Base-by-base conservation (phyloP, 1,140 invertebrate species). In the Littorina saxatilis region DNA sequence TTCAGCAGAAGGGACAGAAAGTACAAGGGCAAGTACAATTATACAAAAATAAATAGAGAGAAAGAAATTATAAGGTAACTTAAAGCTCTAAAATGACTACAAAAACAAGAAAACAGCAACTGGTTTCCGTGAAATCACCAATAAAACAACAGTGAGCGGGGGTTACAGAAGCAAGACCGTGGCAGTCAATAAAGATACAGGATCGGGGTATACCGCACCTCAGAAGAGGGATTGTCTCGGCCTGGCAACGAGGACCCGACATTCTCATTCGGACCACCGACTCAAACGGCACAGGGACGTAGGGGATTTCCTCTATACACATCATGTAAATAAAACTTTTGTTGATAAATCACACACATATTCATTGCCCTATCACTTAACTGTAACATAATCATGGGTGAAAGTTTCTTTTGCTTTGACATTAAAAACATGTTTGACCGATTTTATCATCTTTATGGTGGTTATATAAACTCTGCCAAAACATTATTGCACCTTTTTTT, bases 231-330 rank as follows among this genome's bases (percentile, higher is more conserved):
- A 89, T 83, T 52, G 85, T 83, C 81, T 88, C 87, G 83, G 86
- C 83, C 63, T 85, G 83, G 77, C 87, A 88, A 76, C 90, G 87
- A 82, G 82, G 81, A 81, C 89, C 88, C 47, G 85, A 85, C 84
- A 91, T 86, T 80, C 80, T 83, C 87, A 91, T 88, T 88, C 87
- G 88, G 40, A 89, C 87, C 72, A 91, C 83, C 73, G 87, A 86
- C 74, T 88, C 87, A 82, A 80, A 88, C 40, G 88, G 90, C 47
- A 91, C 88, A 76, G 87, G 87, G 55, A 91, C 88, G 85, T 90
- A 83, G n/a, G 90, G 90, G 73, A 88, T 91, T 87, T 89, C 85
- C 80, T 86, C 90, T 91, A 82, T 91, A 82, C 20, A 85, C 70
- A 82, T 81, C 78, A 77, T 68, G 73, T 78, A 78, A 73, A 84